Evolutionary conservation across 2,797 vertebrate species (phyloP), one percentile per base, ranked within the genome.

Genomic region (Fistularia commersonii): DNA sequence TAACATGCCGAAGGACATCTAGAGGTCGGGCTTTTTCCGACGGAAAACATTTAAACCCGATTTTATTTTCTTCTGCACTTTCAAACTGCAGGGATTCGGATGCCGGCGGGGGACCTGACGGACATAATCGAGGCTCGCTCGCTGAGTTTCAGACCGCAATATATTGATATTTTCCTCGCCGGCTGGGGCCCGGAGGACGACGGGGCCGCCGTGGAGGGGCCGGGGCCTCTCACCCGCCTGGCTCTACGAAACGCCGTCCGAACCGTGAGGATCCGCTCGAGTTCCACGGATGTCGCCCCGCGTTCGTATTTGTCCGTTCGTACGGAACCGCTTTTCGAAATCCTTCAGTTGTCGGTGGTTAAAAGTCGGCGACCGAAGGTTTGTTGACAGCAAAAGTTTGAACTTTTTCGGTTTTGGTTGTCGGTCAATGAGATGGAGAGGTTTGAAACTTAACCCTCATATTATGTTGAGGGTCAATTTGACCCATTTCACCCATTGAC

Each of bases 141-240:
- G 0, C 84, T 99, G 32, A 94, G 93, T 72, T 90, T 98, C 68
- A 93, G 90, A 47, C 93, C 91, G 1, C 93, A 96, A 57, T 88
- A 98, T 32, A 91, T 99, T 66, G 94, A 98, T 68, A 92, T 99
- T 68, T 99, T 98, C 77, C 91, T 94, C 38, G 92, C 95, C 3
- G 94, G 92, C 85, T 99, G 97, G 97, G 97, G 96, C 9, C 97
- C 97, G 3, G 92, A 93, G 57, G 97, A 99, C 3, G 94, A 97
- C 0, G 97, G 97, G 15, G 91, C 89, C 74, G 95, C 97, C 1
- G 84, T 99, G 71, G 97, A 97, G 0, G 96, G 96, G 56, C 97
- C 97, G 0, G 97, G 97, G 53, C 90, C 90, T 9, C 91, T 99
- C 33, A 90, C 95, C 44, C 88, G 86, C 11, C 92, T 94, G 5